Evolutionary conservation across 2,888 invertebrate genomes (phyloP).

Genomic region (Choristoneura rosaceana): DNA sequence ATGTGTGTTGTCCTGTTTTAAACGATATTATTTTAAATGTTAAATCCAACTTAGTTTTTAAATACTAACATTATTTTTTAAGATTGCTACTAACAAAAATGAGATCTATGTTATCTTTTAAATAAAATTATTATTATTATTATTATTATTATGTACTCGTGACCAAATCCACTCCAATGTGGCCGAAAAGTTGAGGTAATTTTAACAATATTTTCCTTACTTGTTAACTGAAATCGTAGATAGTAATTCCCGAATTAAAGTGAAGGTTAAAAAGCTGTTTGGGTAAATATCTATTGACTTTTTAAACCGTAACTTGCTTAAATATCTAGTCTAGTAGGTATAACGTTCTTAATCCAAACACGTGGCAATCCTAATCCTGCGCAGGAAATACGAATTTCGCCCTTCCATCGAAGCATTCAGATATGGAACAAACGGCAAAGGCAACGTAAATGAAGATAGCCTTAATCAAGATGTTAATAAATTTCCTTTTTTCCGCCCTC

Average conservation of each 20-base stretch:
- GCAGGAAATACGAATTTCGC: conserved; percentile 24
- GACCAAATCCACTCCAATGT: too few relatives aligned
- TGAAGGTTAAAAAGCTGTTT: background rate
- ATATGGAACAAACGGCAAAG: conserved; percentile 49
- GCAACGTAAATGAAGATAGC: conserved; percentile 54
- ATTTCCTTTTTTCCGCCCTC: conserved; percentile 50
- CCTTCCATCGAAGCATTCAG: conserved; percentile 58
- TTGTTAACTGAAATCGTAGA: background rate
- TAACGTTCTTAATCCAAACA: background rate
- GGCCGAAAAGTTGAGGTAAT: too few relatives aligned
- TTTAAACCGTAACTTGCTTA: background rate
- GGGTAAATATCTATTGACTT: background rate
- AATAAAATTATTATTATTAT: too few relatives aligned
- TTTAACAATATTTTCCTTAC: background rate
- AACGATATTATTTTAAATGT: too few relatives aligned
- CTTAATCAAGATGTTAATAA: conserved; percentile 73
- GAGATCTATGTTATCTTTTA: too few relatives aligned
- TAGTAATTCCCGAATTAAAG: background rate
- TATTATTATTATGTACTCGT: too few relatives aligned
- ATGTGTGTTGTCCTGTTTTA: too few relatives aligned
- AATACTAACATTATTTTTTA: too few relatives aligned
- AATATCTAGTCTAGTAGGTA: too few relatives aligned
- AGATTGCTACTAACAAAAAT: too few relatives aligned
- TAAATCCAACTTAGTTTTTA: too few relatives aligned
- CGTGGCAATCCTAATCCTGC: conserved; percentile 10